Evolutionary conservation across 2,888 invertebrate genomes (phyloP).

Genomic region (Campoplex capitator): DNA sequence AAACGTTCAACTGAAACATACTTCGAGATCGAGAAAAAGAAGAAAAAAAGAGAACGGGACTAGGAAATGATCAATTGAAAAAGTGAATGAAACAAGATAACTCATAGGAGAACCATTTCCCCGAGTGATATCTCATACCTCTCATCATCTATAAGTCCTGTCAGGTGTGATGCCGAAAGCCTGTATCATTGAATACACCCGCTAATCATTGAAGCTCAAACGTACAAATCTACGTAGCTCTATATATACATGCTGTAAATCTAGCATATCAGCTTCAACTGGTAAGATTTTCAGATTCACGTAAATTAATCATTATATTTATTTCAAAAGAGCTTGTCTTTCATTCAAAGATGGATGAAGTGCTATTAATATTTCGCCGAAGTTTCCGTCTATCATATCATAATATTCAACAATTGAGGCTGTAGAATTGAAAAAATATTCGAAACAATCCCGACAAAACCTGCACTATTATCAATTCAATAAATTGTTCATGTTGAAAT

Average conservation of each 20-base stretch:
- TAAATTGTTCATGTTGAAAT: neutral
- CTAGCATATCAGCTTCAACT: neutral
- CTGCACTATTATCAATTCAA: neutral
- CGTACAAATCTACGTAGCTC: neutral
- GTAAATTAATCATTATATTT: neutral
- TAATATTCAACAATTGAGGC: neutral
- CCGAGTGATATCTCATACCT: neutral
- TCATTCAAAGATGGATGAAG: neutral
- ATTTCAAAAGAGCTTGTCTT: neutral
- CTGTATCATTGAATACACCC: neutral
- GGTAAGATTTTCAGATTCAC: neutral
- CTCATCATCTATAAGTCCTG: neutral
- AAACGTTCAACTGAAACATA: constrained; percentile 14
- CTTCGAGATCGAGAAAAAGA: neutral
- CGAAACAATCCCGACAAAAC: neutral
- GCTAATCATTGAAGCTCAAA: neutral
- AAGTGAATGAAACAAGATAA: constrained; percentile 6
- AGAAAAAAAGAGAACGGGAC: neutral
- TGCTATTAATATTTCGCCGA: neutral
- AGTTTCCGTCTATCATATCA: neutral
- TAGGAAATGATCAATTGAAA: neutral
- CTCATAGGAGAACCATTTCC: neutral
- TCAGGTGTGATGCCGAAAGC: neutral
- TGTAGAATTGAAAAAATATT: neutral
- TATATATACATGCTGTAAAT: neutral